Evolutionary conservation across 1,140 invertebrate genomes (phyloP), one percentile per base, ranked within the genome.

Genomic region (Heterodera schachtii): DNA sequence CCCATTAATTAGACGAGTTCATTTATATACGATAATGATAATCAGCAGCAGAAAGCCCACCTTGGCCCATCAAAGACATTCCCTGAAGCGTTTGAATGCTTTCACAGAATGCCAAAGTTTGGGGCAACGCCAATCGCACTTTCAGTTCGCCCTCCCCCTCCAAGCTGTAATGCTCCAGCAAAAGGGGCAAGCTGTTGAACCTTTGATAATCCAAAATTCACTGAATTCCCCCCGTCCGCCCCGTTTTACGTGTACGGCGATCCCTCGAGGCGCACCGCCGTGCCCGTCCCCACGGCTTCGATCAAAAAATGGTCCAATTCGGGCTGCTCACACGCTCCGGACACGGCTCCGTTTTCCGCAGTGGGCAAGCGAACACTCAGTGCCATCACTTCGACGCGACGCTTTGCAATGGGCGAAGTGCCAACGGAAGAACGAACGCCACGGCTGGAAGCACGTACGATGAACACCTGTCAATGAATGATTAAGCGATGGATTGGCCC

Each of bases 281-380:
- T 93, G 11, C 94, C 93, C 76, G 93, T 93, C 16, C 94, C 93
- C 3, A 79, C 57, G 31, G 74, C 49, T 90, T 97, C 95, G 73
- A 98, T 95, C 80, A 98, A 92, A 91, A 97, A 98, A 91, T 98
- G 96, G 88, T 97, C 95, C 83, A 97, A 95, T 3, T 78, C 69
- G 44, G 31, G 46, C n/a, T 13, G 11, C n/a, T 6, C 70, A 31
- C 3, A 31, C 19, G 90, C 95, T 95, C 7, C 95, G 94, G 7
- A 94, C 94, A 86, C 31, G 31, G 31, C 31, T 31, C 31, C 31
- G 31, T 94, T 94, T 86, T 94, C 94, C 43, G 93, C 92, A 1
- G 76, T 11, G 3, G 64, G 3, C 84, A 97, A 91, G 71, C 95
- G 93, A 43, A 97, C 95, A 46, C 95, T 96, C 73, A 98, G 93